Conservation (phyloP, 2,888 invertebrate species). For the Drosophila atroscutellata region DNA sequence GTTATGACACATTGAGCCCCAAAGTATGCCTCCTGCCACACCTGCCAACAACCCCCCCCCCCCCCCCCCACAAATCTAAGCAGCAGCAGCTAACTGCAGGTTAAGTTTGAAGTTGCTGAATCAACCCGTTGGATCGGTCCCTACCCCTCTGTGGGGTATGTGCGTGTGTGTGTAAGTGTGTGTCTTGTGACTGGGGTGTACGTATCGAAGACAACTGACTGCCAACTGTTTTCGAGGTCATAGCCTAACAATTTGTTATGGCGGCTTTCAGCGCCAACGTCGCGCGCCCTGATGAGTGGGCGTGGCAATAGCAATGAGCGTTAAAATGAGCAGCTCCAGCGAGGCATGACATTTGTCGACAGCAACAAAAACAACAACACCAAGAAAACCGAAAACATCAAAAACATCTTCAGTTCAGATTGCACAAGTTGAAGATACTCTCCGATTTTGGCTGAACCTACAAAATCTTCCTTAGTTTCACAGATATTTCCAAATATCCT, state of each 20-base stretch:
- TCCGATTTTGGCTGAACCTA: background rate
- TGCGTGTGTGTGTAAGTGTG: background rate
- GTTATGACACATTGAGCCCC: conserved; percentile 26
- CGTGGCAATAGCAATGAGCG: conserved; percentile 79
- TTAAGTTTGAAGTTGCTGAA: conserved; percentile 62
- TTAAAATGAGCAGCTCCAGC: conserved; percentile 78
- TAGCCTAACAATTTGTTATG: conserved; percentile 80
- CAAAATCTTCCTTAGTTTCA: background rate
- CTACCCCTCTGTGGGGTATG: background rate
- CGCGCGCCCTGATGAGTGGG: conserved; percentile 74
- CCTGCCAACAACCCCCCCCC: background rate
- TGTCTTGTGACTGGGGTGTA: background rate
- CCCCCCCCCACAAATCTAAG: background rate
- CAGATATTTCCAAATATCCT: background rate
- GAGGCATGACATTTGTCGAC: conserved; percentile 74
- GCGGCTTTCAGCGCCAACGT: conserved; percentile 39
- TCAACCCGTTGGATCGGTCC: conserved; percentile 30
- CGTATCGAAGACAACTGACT: conserved; percentile 77
- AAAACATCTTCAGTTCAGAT: background rate
- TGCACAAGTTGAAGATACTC: conserved; percentile 12
- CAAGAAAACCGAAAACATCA: conserved; percentile 4
- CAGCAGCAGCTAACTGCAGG: conserved; percentile 26
- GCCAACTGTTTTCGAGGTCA: conserved; percentile 76
- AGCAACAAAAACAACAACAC: conserved; percentile 3
- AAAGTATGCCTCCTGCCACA: background rate